Evolutionary conservation across 2,113 vertebrate genomes (phyloP).

Genomic region (Chaetops frenatus): DNA sequence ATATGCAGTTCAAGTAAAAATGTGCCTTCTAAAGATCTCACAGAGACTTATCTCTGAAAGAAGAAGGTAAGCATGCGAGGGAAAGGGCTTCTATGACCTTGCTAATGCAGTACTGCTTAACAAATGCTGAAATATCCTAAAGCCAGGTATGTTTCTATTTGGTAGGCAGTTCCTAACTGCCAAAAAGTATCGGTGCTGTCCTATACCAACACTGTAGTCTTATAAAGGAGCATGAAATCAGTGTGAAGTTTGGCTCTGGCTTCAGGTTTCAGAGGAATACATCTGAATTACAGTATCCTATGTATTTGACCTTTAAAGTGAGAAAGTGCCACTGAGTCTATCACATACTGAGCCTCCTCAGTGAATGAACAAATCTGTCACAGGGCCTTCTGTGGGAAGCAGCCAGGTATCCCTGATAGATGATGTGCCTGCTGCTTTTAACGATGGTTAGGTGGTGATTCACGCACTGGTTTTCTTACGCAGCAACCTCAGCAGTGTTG

Average conservation of each 20-base stretch:
- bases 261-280: neutral
- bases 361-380: neutral
- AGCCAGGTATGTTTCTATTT: neutral
- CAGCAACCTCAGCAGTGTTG: neutral
- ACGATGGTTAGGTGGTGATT: neutral
- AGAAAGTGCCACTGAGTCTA: neutral
- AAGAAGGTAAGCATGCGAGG: neutral
- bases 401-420: neutral
- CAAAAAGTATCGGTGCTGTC: neutral
- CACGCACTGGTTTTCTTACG: neutral
- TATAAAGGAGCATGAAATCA: neutral
- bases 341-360: neutral
- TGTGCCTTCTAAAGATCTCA: neutral
- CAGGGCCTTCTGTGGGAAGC: neutral
- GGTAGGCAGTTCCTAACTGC: neutral
- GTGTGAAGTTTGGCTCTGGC: neutral
- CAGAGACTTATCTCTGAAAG: neutral
- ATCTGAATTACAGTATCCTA: neutral
- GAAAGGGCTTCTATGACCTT: neutral
- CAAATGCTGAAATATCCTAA: neutral
- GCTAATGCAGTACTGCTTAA: neutral
- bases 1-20: neutral
- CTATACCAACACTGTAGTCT: neutral
- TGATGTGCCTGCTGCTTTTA: neutral
- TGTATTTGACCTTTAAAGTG: neutral